These are phyloP conservation scores for Pachypeltis micranthus DNA, from an alignment of 1,140 invertebrate species.

Conservation along the genomic window DNA sequence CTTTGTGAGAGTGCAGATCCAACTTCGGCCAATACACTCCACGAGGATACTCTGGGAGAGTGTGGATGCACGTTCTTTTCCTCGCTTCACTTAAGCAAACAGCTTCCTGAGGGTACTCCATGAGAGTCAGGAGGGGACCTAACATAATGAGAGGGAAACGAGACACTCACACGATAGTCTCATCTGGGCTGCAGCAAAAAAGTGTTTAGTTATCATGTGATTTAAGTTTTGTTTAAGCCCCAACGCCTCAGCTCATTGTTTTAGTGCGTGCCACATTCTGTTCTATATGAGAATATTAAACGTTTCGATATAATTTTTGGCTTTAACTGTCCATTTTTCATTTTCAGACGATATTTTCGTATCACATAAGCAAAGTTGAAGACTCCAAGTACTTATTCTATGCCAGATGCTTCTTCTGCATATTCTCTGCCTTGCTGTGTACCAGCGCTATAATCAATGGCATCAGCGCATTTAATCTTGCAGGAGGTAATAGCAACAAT, in stretches of 20 bases:
- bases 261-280: no score
- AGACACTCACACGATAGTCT: no score
- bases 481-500: background rate
- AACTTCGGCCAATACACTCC: no score
- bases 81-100: no score
- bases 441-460: slow-evolving; percentile 1
- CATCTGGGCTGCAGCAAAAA: background rate
- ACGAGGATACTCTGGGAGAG: no score
- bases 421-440: background rate
- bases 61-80: no score
- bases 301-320: background rate
- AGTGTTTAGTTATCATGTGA: background rate
- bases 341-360: slow-evolving; percentile 21
- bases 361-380: slow-evolving; percentile 13
- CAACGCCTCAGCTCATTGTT: no score
- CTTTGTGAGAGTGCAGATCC: no score
- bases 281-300: background rate
- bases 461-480: background rate
- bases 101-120: no score
- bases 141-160: no score
- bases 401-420: slow-evolving; percentile 11
- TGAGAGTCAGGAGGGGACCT: no score
- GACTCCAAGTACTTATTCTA: slow-evolving; percentile 10
- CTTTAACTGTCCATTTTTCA: background rate
- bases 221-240: background rate